These are phyloP conservation scores for Drosophila ogumai DNA, from an alignment of 1,140 invertebrate genomes.

Conservation along the genomic window DNA sequence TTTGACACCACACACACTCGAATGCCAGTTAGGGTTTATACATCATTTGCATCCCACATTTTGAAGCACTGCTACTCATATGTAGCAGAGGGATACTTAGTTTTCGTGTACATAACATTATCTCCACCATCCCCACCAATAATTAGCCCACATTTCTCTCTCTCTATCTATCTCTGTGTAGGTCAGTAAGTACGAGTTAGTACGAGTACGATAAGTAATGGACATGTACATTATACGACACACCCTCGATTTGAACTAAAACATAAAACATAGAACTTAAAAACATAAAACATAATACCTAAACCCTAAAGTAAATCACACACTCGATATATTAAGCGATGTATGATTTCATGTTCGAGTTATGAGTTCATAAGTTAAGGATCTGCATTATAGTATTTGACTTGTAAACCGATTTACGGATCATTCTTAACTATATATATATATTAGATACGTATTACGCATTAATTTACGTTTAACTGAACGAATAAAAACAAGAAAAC, in stretches of 20 bases:
- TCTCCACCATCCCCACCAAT: conserved; percentile 40
- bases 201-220: conserved; percentile 36
- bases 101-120: conserved; percentile 53
- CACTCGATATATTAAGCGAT: conserved; percentile 25
- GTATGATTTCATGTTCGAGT: conserved; percentile 31
- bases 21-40: conserved; percentile 20
- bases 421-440: conserved; percentile 55
- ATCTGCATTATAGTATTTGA: conserved; percentile 57
- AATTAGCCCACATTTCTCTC: conserved; percentile 32
- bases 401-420: conserved; percentile 50
- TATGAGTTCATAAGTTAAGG: conserved; percentile 55
- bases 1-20: conserved; percentile 28
- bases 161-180: conserved; percentile 3
- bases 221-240: conserved; percentile 50
- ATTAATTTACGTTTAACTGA: conserved; percentile 48
- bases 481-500: conserved; percentile 46
- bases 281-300: background rate
- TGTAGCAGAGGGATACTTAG: conserved; percentile 12
- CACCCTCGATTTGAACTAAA: conserved; percentile 19
- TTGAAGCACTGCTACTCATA: conserved; percentile 19
- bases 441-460: conserved; percentile 55
- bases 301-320: conserved; percentile 17
- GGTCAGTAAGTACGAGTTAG: conserved; percentile 29
- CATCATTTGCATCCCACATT: conserved; percentile 29
- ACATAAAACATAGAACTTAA: background rate